Evolutionary conservation across 1,140 invertebrate genomes (phyloP).

Genomic region (Drosophila repletoides): DNA sequence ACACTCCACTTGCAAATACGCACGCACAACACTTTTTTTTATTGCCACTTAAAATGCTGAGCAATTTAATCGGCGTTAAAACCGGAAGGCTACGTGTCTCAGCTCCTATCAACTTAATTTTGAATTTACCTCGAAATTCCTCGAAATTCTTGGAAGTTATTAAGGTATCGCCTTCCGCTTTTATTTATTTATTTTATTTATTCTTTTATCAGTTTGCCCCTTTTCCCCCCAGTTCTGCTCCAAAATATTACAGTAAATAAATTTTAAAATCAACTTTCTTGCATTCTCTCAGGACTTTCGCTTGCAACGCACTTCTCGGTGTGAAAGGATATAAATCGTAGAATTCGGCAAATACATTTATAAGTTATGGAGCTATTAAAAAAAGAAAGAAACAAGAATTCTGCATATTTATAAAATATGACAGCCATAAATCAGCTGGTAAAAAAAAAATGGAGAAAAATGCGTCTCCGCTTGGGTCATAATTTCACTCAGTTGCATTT

Average conservation of each 20-base stretch:
- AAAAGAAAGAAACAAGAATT: background rate
- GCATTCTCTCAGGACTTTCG: no score
- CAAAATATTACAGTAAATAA: no score
- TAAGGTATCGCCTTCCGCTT: no score
- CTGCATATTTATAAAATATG: constrained; percentile 4
- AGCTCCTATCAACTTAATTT: constrained; percentile 24
- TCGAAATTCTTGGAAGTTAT: constrained; percentile 8
- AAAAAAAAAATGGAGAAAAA: background rate
- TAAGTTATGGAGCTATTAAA: constrained; percentile 1
- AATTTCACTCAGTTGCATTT: background rate
- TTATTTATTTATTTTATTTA: background rate
- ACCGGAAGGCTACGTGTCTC: constrained; percentile 21
- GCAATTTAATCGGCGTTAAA: constrained; percentile 39
- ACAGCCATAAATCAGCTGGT: background rate
- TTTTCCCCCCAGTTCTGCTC: no score
- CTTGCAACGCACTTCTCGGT: no score
- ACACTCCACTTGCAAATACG: constrained; percentile 21
- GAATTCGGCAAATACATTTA: background rate
- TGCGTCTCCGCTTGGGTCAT: background rate
- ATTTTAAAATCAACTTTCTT: no score
- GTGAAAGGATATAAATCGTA: background rate
- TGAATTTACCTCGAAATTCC: constrained; percentile 18
- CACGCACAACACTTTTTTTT: constrained; percentile 45
- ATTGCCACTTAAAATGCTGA: constrained; percentile 39
- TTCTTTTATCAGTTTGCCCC: background rate